phyloP scores from a whole-genome alignment of 1,140 invertebrate genomes.

The Leptinotarsa lineolata region DNA sequence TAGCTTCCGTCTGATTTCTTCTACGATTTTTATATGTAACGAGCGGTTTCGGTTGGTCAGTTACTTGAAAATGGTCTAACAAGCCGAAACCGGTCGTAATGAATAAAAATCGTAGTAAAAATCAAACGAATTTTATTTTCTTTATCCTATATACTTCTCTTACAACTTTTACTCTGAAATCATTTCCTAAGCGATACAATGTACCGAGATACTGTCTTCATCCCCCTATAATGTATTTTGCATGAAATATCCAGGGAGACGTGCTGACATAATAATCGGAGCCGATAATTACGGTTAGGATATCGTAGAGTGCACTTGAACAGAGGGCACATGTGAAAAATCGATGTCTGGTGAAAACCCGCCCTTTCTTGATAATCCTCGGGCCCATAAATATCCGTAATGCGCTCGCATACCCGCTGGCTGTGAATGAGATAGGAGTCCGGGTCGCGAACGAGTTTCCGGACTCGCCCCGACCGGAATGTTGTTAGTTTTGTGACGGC shows the following conservation, averaged over 20 bases:
- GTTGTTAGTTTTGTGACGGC: constrained; percentile 21
- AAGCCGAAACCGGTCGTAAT: too few relatives aligned
- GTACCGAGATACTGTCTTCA: too few relatives aligned
- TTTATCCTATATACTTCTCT: too few relatives aligned
- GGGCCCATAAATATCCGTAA: constrained; percentile 54
- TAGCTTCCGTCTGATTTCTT: too few relatives aligned
- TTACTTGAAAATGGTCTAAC: too few relatives aligned
- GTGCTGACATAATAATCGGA: constrained; percentile 22
- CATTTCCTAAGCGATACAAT: too few relatives aligned
- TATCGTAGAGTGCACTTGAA: constrained; percentile 45
- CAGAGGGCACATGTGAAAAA: constrained; percentile 52
- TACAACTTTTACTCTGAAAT: too few relatives aligned
- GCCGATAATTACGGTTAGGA: constrained; percentile 38
- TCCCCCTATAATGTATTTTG: not conserved
- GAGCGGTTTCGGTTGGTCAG: too few relatives aligned
- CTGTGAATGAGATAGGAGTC: constrained; percentile 54
- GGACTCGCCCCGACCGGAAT: constrained; percentile 25
- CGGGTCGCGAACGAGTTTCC: constrained; percentile 23
- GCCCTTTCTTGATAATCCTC: constrained; percentile 52
- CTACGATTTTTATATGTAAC: too few relatives aligned
- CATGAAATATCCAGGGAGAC: constrained; percentile 6
- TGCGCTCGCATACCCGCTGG: constrained; percentile 54
- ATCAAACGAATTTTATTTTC: too few relatives aligned
- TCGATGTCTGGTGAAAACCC: constrained; percentile 49
- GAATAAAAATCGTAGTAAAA: too few relatives aligned